A percentile compares a stretch with the other conserved stretches of the same genome.
phyloP scores from a whole-genome alignment of 1,140 invertebrate genomes.

The Zaprionus camerounensis region DNA sequence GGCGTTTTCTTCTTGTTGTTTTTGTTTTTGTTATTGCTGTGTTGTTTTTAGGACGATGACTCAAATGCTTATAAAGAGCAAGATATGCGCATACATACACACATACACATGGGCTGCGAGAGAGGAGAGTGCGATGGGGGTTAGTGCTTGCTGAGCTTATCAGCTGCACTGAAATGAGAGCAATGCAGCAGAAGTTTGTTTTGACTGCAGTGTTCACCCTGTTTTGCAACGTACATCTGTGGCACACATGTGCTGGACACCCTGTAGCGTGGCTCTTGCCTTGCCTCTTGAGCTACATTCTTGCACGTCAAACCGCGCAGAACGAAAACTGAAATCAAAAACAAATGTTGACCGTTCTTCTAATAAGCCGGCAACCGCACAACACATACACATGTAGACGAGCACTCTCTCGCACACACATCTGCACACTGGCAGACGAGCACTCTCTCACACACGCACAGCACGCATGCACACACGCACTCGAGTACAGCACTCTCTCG shows the following conservation, averaged over 20 bases:
- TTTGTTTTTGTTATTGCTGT: slow-evolving; percentile 51
- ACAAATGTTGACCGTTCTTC: slow-evolving; percentile 65
- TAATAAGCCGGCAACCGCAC: slow-evolving; percentile 52
- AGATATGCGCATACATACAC: slow-evolving; percentile 9
- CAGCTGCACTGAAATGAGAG: slow-evolving; percentile 41
- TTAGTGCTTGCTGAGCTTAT: slow-evolving; percentile 41
- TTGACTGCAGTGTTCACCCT: slow-evolving; percentile 32
- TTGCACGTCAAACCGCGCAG: slow-evolving; percentile 56
- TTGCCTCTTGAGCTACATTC: slow-evolving; percentile 53
- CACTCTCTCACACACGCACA: background rate
- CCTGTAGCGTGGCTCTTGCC: slow-evolving; percentile 36
- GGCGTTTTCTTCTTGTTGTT: slow-evolving; percentile 46
- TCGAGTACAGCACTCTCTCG: slow-evolving; percentile 5
- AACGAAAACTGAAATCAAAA: slow-evolving; percentile 53
- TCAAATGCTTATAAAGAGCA: slow-evolving; percentile 44
- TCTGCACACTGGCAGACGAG: background rate
- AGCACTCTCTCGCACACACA: background rate
- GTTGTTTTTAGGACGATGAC: slow-evolving; percentile 80
- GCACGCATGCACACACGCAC: background rate
- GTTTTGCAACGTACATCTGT: slow-evolving; percentile 38
- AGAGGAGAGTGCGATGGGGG: background rate
- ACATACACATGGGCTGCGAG: background rate
- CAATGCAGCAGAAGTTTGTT: slow-evolving; percentile 22
- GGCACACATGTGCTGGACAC: slow-evolving; percentile 47
- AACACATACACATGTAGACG: slow-evolving; percentile 13